phyloP scores from a whole-genome alignment of 2,888 invertebrate genomes.

The Hoplodrina ambigua region DNA sequence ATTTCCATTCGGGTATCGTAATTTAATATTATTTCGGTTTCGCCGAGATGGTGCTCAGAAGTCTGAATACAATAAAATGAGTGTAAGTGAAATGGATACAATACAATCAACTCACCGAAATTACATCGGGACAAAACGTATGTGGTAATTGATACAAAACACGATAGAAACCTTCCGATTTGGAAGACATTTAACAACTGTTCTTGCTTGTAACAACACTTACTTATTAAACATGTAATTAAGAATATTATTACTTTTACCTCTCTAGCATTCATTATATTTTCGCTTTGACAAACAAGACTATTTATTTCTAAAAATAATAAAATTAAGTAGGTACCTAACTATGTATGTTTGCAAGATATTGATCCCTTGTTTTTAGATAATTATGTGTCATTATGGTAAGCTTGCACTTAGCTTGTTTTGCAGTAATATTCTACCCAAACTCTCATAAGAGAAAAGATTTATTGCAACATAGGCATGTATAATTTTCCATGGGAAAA shows the following conservation, averaged over 20 bases:
- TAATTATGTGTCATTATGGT: conserved; percentile 26
- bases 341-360: conserved; percentile 28
- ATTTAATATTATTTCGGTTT: conserved; percentile 47
- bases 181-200: conserved; percentile 1
- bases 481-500: conserved; percentile 16
- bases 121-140: conserved; percentile 43
- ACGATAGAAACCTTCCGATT: conserved; percentile 18
- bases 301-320: conserved; percentile 16
- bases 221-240: conserved; percentile 1
- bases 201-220: conserved; percentile 3
- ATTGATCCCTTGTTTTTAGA: conserved; percentile 34
- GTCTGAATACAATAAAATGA: conserved; percentile 50
- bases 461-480: conserved; percentile 1
- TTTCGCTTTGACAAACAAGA: neutral
- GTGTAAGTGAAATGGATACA: conserved; percentile 54
- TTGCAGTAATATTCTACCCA: conserved; percentile 30
- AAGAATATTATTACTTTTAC: neutral
- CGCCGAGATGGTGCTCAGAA: conserved; percentile 32
- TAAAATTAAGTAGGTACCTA: neutral
- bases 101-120: conserved; percentile 50
- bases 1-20: conserved; percentile 34
- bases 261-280: conserved; percentile 7
- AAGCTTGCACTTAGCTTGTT: conserved; percentile 10
- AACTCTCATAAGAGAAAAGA: conserved; percentile 16
- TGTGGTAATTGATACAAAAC: conserved; percentile 44